phyloP scores from a whole-genome alignment of 2,888 invertebrate genomes.

The Drosophila hamatofila region DNA sequence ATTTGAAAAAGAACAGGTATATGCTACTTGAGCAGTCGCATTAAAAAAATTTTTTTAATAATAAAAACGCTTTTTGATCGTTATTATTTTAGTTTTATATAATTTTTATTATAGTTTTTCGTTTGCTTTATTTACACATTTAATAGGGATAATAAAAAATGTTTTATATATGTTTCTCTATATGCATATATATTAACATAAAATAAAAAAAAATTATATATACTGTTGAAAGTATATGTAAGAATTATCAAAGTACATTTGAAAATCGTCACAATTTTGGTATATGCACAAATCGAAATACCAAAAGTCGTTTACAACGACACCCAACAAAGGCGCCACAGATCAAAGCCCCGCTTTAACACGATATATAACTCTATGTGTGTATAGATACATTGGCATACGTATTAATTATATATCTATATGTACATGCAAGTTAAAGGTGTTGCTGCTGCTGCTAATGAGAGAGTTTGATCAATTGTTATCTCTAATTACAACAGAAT shows the following conservation, averaged over 20 bases:
- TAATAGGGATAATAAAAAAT: slow-evolving; percentile 45
- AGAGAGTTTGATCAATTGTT: slow-evolving; percentile 27
- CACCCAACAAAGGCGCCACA: slow-evolving; percentile 26
- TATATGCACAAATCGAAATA: slow-evolving; percentile 35
- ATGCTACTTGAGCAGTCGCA: too few species aligned
- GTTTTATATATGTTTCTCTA: slow-evolving; percentile 3
- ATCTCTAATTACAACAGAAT: slow-evolving; percentile 4
- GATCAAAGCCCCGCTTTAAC: slow-evolving; percentile 3
- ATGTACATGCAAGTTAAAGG: slow-evolving; percentile 23
- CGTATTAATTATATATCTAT: slow-evolving; percentile 4
- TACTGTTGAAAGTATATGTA: slow-evolving; percentile 33
- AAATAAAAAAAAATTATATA: slow-evolving; percentile 30
- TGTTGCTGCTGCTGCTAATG: slow-evolving; percentile 4
- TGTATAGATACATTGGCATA: slow-evolving; percentile 4
- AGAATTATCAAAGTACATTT: slow-evolving; percentile 46
- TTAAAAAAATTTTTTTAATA: not conserved
- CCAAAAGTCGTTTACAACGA: slow-evolving; percentile 53
- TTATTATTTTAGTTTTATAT: slow-evolving; percentile 1
- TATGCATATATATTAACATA: slow-evolving; percentile 23
- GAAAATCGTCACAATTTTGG: slow-evolving; percentile 48
- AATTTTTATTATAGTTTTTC: slow-evolving; percentile 47
- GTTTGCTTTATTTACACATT: slow-evolving; percentile 60
- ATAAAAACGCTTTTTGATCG: not conserved
- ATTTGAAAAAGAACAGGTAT: not conserved
- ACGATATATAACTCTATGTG: slow-evolving; percentile 17